Evolutionary conservation across 2,113 vertebrate genomes (phyloP).

Genomic region (Neolamprologus modestus): DNA sequence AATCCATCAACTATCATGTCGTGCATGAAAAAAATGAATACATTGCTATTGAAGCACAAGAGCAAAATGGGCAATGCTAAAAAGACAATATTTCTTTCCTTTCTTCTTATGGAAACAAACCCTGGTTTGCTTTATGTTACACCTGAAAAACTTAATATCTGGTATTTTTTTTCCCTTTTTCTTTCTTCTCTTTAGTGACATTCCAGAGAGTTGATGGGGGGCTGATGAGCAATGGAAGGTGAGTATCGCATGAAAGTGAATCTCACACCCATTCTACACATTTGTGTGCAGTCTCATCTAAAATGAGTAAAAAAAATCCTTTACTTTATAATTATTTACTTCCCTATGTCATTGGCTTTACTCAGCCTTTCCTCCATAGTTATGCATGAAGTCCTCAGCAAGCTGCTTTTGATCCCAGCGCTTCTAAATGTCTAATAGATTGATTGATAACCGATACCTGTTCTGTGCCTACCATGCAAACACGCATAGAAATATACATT

Average conservation of each 20-base stretch:
- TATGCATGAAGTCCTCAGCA: neutral
- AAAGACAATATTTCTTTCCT: neutral
- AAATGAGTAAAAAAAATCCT: neutral
- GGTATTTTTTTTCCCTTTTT: neutral
- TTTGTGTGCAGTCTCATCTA: neutral
- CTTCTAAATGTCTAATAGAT: conserved; percentile 52
- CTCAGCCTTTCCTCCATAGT: neutral
- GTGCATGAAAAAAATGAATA: neutral
- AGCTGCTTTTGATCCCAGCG: neutral
- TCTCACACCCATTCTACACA: neutral
- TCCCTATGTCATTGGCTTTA: neutral
- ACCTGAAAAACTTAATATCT: neutral
- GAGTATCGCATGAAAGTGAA: conserved; percentile 35
- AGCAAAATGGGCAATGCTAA: neutral
- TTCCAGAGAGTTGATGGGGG: conserved; percentile 98
- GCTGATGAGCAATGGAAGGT: conserved; percentile 99
- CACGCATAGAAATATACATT: conserved; percentile 44
- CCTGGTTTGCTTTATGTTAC: neutral
- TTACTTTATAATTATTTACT: neutral
- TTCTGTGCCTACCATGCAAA: conserved; percentile 43
- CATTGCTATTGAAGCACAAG: neutral
- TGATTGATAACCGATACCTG: conserved; percentile 53
- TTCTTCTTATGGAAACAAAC: neutral
- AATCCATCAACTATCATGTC: conserved; percentile 15
- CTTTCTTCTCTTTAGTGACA: conserved; percentile 77